Conservation (phyloP, 2,888 invertebrate genomes). For the Dromius quadrimaculatus region DNA sequence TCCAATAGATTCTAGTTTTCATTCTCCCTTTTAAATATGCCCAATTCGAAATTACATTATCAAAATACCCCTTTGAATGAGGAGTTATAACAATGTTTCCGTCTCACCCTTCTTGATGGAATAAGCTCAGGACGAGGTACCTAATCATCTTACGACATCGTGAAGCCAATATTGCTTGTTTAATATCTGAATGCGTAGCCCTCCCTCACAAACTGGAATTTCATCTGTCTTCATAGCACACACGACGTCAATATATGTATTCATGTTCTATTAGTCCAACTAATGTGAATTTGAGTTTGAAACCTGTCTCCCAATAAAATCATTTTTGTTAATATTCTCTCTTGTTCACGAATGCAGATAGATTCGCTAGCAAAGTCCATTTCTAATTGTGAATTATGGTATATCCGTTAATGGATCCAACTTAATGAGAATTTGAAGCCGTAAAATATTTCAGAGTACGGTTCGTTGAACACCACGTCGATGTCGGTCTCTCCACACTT, state of each 20-base stretch:
- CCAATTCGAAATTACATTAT: constrained; percentile 51
- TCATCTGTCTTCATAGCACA: too few species aligned
- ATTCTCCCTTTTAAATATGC: constrained; percentile 44
- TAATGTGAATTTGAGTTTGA: too few species aligned
- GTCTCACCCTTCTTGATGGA: constrained; percentile 36
- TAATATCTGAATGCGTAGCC: constrained; percentile 20
- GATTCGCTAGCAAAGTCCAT: too few species aligned
- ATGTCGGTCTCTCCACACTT: not conserved
- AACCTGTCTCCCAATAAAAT: too few species aligned
- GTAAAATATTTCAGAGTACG: constrained; percentile 30
- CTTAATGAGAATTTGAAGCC: constrained; percentile 32
- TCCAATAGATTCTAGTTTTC: constrained; percentile 10
- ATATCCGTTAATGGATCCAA: constrained; percentile 27
- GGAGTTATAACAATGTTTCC: constrained; percentile 46
- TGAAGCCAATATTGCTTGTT: constrained; percentile 44
- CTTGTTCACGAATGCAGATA: too few species aligned
- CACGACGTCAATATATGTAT: too few species aligned
- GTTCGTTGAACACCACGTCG: constrained; percentile 9
- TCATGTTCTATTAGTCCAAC: too few species aligned
- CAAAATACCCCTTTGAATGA: constrained; percentile 48
- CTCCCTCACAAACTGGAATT: too few species aligned
- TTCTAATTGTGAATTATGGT: constrained; percentile 26
- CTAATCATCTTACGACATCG: constrained; percentile 46
- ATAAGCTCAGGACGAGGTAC: constrained; percentile 36
- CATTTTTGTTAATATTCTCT: too few species aligned